phyloP scores from a whole-genome alignment of 2,888 invertebrate genomes.

The Argyresthia goedartella region DNA sequence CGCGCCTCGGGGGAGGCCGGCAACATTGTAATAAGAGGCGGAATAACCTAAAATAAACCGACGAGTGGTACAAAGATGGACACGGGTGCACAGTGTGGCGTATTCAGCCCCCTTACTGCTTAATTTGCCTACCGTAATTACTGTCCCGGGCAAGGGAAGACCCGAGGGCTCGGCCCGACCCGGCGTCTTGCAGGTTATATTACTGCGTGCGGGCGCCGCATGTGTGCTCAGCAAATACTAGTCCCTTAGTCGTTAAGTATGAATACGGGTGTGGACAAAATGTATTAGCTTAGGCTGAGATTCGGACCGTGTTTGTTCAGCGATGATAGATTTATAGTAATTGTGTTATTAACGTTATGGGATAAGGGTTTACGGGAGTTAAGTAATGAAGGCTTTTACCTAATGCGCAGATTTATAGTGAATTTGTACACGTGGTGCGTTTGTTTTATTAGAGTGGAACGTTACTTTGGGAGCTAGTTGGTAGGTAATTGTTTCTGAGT shows the following conservation, averaged over 20 bases:
- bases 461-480: neutral
- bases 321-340: slow-evolving; percentile 72
- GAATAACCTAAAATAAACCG: slow-evolving; percentile 69
- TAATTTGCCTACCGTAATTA: slow-evolving; percentile 74
- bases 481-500: slow-evolving; percentile 18
- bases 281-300: slow-evolving; percentile 71
- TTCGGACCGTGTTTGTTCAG: slow-evolving; percentile 66
- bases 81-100: slow-evolving; percentile 37
- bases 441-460: slow-evolving; percentile 25
- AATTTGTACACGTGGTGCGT: slow-evolving; percentile 54
- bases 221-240: slow-evolving; percentile 68
- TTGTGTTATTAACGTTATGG: slow-evolving; percentile 72
- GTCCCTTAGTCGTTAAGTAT: slow-evolving; percentile 66
- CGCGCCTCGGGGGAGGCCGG: slow-evolving; percentile 64
- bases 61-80: slow-evolving; percentile 54
- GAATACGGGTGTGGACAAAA: slow-evolving; percentile 70
- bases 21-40: slow-evolving; percentile 68
- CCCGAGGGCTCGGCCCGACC: slow-evolving; percentile 50
- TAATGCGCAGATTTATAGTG: slow-evolving; percentile 64
- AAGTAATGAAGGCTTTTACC: slow-evolving; percentile 67
- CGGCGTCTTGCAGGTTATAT: slow-evolving; percentile 66
- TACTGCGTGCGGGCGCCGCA: slow-evolving; percentile 62
- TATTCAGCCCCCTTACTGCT: slow-evolving; percentile 48
- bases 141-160: slow-evolving; percentile 59
- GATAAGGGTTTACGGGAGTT: slow-evolving; percentile 70